Conservation (phyloP, 2,113 vertebrate genomes). For the Euleptes europaea region DNA sequence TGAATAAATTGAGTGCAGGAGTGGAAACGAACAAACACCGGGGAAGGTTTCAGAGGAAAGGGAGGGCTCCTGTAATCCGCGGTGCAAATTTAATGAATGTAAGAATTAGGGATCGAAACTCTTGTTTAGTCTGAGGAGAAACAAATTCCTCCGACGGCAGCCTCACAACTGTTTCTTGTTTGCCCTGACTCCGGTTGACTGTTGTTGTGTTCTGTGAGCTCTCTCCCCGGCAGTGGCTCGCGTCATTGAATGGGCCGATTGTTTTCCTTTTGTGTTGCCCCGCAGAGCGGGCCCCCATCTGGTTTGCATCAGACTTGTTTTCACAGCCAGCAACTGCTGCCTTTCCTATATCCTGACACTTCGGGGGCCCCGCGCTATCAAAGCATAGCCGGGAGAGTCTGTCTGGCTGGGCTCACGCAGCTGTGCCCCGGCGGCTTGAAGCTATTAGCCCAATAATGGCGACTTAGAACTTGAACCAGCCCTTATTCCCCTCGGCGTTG, state of each 20-base stretch:
- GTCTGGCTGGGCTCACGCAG: constrained; percentile 76
- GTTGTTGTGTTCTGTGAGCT: constrained; percentile 78
- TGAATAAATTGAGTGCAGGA: constrained; percentile 34
- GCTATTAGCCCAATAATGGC: constrained; percentile 75
- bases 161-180: constrained; percentile 80
- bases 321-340: constrained; percentile 87
- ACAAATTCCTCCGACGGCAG: constrained; percentile 70
- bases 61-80: constrained; percentile 45
- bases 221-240: constrained; percentile 76
- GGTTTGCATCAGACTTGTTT: constrained; percentile 90
- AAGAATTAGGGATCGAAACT: constrained; percentile 81
- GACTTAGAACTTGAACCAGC: constrained; percentile 74
- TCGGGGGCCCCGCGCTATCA: constrained; percentile 80
- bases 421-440: constrained; percentile 81
- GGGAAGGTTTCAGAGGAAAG: constrained; percentile 55
- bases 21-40: constrained; percentile 61
- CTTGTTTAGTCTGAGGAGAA: constrained; percentile 80
- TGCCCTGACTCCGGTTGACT: constrained; percentile 75
- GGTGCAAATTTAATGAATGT: constrained; percentile 72
- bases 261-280: constrained; percentile 84
- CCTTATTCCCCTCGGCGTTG: constrained; percentile 75
- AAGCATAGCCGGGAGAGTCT: constrained; percentile 77
- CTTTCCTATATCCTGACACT: constrained; percentile 85
- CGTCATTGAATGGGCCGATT: constrained; percentile 86
- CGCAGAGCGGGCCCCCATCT: constrained; percentile 85